Base-by-base conservation (phyloP, 2,113 vertebrate genomes). In the Labrus mixtus region DNA sequence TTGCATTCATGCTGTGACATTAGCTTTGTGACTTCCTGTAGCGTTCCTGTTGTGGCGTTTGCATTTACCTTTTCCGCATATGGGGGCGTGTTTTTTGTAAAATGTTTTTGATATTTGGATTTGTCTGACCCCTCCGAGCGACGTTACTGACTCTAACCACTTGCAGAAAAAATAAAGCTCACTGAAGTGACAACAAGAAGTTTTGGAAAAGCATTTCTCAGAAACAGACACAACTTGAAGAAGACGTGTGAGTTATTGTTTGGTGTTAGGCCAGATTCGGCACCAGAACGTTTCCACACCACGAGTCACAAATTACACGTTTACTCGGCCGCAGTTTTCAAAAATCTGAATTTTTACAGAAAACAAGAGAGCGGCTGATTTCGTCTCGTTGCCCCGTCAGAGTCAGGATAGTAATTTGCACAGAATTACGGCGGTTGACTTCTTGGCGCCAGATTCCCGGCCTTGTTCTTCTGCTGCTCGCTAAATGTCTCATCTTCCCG, bases 301-400 rank as follows among this genome's bases (percentile, higher is more conserved):
- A 19, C 83, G 16, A 65, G 43, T 83, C 86, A 67, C 86, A 93
- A 94, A 94, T 93, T 87, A 91, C 83, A 93, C 62, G 89, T 90
- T 93, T 90, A 79, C 63, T 62, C 64, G n/a, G 66, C 72, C 59
- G 3, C 56, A 7, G 41, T 83, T 86, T 85, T 87, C 61, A 10
- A 46, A 76, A 50, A 76, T 85, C 85, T 46, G 87, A 85, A 87
- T 92, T 91, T 91, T 88, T 90, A 87, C 25, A 84, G 81, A 81
- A 83, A 84, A 86, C 67, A 78, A 85, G 58, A 79, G 82, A 86
- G 73, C 20, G 73, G 76, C 76, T 50, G 81, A 67, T 79, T 85
- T 72, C 81, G 76, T 77, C 43, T 11, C 86, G 78, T 84, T 80
- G 73, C 84, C 65, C 65, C 58, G 54, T 70, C 51, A 10, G 39